These are phyloP conservation scores for Pammene fasciana DNA, from an alignment of 2,888 invertebrate genomes.

Conservation along the genomic window DNA sequence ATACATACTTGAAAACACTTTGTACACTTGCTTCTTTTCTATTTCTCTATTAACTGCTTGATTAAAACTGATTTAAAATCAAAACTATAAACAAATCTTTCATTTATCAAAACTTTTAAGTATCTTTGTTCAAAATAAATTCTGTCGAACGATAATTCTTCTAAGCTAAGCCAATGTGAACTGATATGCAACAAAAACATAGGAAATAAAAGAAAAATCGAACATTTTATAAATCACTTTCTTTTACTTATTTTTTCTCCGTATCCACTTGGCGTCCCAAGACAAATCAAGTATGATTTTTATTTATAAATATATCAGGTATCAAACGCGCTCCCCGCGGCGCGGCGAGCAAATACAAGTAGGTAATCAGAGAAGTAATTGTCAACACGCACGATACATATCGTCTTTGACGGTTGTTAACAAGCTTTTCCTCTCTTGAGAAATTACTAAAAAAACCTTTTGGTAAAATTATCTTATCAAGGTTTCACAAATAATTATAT, in stretches of 20 bases:
- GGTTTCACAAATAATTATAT: no score
- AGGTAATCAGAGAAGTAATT: constrained; percentile 30
- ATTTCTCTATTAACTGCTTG: no score
- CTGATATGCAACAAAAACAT: no score
- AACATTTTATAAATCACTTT: background rate
- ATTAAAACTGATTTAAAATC: no score
- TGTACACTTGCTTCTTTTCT: no score
- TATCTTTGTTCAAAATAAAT: no score
- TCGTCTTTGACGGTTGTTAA: constrained; percentile 23
- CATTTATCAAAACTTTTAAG: no score
- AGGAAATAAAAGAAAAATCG: background rate
- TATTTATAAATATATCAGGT: constrained; percentile 14
- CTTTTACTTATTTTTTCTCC: no score
- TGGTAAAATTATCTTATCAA: no score
- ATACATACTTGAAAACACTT: background rate
- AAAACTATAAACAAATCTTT: no score
- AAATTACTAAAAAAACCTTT: background rate
- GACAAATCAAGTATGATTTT: constrained; percentile 19
- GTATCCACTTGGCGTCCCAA: constrained; percentile 3
- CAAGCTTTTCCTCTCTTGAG: background rate
- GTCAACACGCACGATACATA: constrained; percentile 30
- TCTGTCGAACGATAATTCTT: no score
- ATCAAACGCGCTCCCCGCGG: constrained; percentile 16
- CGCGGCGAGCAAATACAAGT: constrained; percentile 17
- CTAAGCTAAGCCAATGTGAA: no score